Conservation (phyloP, 2,888 invertebrate species). For the Aelia acuminata region DNA sequence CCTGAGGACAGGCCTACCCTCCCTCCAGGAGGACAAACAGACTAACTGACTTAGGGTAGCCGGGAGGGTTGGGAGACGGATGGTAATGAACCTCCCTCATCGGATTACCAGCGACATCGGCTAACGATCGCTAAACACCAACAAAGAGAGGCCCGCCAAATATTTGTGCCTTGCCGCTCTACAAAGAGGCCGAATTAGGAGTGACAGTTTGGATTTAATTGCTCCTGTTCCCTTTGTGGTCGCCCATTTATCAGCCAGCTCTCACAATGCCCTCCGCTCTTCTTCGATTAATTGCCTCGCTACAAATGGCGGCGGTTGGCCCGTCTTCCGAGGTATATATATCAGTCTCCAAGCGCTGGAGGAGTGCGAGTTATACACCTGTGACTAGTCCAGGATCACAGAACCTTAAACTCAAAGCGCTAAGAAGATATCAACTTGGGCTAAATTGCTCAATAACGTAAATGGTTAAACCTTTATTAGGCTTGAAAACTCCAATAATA, state of each 20-base stretch:
- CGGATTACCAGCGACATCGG: slow-evolving; percentile 3
- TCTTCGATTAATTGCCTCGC: slow-evolving; percentile 16
- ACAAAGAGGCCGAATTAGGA: slow-evolving; percentile 37
- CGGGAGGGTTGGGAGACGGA: background rate
- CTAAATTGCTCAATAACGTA: too few species aligned
- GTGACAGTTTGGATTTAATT: slow-evolving; percentile 39
- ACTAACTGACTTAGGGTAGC: slow-evolving; percentile 26
- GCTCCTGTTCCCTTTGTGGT: slow-evolving; percentile 24
- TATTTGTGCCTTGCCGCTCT: background rate
- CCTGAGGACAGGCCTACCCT: background rate
- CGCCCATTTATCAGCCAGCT: slow-evolving; percentile 11
- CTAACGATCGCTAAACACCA: slow-evolving; percentile 39
- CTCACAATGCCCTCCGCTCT: background rate
- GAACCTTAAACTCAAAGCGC: too few species aligned
- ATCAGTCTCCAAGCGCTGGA: slow-evolving; percentile 2
- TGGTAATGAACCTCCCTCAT: slow-evolving; percentile 5
- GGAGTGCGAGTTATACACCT: too few species aligned
- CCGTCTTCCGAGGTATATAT: background rate
- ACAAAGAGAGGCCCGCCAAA: slow-evolving; percentile 36
- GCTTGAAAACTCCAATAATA: too few species aligned
- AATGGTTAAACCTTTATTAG: too few species aligned
- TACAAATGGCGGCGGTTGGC: slow-evolving; percentile 26
- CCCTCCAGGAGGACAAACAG: background rate
- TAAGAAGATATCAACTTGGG: too few species aligned
- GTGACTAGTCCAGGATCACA: too few species aligned